Percentiles rank a stretch among this genome's conserved stretches.
phyloP scores from a whole-genome alignment of 2,888 invertebrate species.

The Spilosoma lubricipeda region DNA sequence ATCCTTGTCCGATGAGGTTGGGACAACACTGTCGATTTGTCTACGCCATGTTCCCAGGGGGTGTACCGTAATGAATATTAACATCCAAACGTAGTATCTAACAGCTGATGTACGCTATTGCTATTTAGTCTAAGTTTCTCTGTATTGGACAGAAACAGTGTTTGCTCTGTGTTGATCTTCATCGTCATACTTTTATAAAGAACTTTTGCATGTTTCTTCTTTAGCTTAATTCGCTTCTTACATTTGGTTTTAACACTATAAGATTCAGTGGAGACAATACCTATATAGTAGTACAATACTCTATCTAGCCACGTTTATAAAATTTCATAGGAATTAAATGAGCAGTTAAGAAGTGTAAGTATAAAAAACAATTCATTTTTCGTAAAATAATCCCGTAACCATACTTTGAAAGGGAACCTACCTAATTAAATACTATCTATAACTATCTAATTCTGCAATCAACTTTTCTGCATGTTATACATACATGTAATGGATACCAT shows the following conservation, averaged over 20 bases:
- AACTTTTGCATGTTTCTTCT: not conserved
- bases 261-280: not conserved
- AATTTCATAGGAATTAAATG: not conserved
- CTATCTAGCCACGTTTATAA: not conserved
- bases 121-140: constrained; percentile 35
- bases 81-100: constrained; percentile 61
- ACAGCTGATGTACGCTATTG: constrained; percentile 51
- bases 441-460: too few relatives aligned
- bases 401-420: too few relatives aligned
- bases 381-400: too few relatives aligned
- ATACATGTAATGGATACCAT: not conserved
- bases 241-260: not conserved
- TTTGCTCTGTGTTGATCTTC: constrained; percentile 37
- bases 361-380: not conserved
- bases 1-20: constrained; percentile 50
- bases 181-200: constrained; percentile 12
- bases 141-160: not conserved
- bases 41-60: constrained; percentile 65
- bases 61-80: constrained; percentile 80
- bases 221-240: too few relatives aligned
- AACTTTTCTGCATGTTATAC: not conserved
- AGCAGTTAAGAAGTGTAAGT: not conserved
- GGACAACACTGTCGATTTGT: constrained; percentile 71
- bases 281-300: too few relatives aligned
- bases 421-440: too few relatives aligned